Evolutionary conservation across 2,888 invertebrate genomes (phyloP), one percentile per base, ranked within the genome.

Genomic region (Taphrorychus bicolor): DNA sequence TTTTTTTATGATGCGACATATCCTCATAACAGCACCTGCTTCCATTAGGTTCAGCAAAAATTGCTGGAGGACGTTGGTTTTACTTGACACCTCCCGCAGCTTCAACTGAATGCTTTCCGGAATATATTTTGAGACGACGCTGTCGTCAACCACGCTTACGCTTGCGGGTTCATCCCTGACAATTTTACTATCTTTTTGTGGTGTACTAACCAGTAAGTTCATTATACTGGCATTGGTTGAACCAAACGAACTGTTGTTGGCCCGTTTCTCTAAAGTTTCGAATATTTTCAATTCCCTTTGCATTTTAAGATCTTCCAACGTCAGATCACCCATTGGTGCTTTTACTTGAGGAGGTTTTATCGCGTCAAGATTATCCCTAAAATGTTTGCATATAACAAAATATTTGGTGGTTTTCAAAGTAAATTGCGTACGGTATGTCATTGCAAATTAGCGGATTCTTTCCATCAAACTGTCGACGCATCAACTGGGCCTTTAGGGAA

Each of bases 181-280:
- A 51, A 3, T 5, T 54, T 16, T n/a, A 9, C 19, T 59, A 52
- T 22, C 5, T 57, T 62, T 70, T 51, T 57, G 42, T 1, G 81
- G 80, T 3, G 79, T 80, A 56, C 78, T 79, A 14, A 56, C 77
- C 19, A 81, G 69, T 41, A 82, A 70, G 16, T 77, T 76, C 17
- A 80, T 57, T 41, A 82, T 73, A 69, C 82, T 82, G 0, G 82
- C 79, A 73, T 80, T 82, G 1, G 81, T 81, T 2, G 82, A 82
- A 62, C 87, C 88, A 73, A 93, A 91, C 76, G 91, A 91, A 18
- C 90, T 90, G 52, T 87, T 84, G 3, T 90, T 89, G 76, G 90
- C 90, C 79, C 90, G 90, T 74, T 89, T 87, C 81, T 94, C 94
- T 32, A 94, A 81, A 4, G 91, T 79, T 76, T 94, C 93, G 82